These are phyloP conservation scores for Andrena camellia DNA, from an alignment of 2,888 invertebrate genomes.

Conservation along the genomic window DNA sequence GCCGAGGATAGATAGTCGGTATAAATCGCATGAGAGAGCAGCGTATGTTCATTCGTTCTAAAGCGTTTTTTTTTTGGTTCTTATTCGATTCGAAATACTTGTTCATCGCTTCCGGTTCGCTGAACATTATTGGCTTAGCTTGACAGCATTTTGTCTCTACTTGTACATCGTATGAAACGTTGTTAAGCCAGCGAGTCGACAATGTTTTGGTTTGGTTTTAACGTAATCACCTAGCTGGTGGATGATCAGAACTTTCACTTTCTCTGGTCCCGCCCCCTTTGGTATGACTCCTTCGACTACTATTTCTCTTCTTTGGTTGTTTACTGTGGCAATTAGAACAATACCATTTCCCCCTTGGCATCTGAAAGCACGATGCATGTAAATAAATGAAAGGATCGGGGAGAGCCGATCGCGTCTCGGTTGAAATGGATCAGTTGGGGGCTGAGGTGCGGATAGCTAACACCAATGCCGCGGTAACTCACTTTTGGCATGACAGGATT, in stretches of 20 bases:
- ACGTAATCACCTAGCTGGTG: constrained; percentile 86
- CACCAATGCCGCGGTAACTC: constrained; percentile 47
- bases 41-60: constrained; percentile 67
- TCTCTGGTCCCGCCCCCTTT: constrained; percentile 89
- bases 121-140: constrained; percentile 62
- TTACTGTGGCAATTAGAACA: constrained; percentile 95
- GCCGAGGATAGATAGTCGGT: constrained; percentile 65
- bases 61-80: constrained; percentile 62
- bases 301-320: constrained; percentile 89
- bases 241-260: constrained; percentile 87
- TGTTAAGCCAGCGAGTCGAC: constrained; percentile 72
- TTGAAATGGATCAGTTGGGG: not conserved
- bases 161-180: constrained; percentile 65
- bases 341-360: constrained; percentile 95
- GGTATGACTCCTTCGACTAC: constrained; percentile 85
- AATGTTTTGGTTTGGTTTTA: constrained; percentile 79
- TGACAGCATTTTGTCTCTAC: constrained; percentile 58
- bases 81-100: constrained; percentile 71
- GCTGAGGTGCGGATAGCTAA: not conserved
- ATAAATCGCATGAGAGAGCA: constrained; percentile 68
- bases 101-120: constrained; percentile 63
- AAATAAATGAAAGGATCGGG: not conserved
- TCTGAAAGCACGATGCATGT: constrained; percentile 83
- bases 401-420: not conserved
- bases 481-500: constrained; percentile 94